Percentiles rank a stretch among this genome's conserved stretches.
Evolutionary conservation across 1,140 invertebrate species (phyloP).

Genomic region (Lepidurus packardi): DNA sequence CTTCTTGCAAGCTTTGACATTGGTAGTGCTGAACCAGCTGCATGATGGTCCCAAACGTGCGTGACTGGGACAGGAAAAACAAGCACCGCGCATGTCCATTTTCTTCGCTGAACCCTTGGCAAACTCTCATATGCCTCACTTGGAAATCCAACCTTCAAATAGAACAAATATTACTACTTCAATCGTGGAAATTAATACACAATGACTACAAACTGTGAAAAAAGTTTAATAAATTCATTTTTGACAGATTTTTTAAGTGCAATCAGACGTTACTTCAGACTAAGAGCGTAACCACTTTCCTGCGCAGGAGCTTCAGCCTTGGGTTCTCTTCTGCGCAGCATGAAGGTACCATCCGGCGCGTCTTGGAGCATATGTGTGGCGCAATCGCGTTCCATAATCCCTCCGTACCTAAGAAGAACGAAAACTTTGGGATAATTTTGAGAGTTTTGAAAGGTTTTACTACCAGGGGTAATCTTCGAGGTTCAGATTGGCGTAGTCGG

Average conservation of each 20-base stretch:
- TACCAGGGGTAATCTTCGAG: slow-evolving; percentile 45
- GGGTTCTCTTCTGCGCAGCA: slow-evolving; percentile 72
- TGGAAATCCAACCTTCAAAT: slow-evolving; percentile 65
- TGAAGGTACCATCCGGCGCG: slow-evolving; percentile 78
- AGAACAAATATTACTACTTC: slow-evolving; percentile 23
- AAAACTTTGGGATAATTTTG: background rate
- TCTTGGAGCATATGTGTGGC: slow-evolving; percentile 70
- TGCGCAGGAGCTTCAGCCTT: slow-evolving; percentile 50
- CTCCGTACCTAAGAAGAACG: slow-evolving; percentile 60
- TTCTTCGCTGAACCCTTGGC: slow-evolving; percentile 49
- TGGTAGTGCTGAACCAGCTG: slow-evolving; percentile 87
- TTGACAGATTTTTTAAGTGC: background rate
- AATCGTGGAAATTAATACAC: background rate
- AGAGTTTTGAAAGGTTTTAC: slow-evolving; percentile 36
- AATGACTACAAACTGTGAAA: background rate
- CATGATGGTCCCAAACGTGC: slow-evolving; percentile 80
- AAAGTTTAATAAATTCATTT: background rate
- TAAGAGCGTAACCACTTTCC: slow-evolving; percentile 65
- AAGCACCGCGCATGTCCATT: slow-evolving; percentile 51
- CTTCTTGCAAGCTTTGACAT: slow-evolving; percentile 76
- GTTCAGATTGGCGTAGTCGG: slow-evolving; percentile 40
- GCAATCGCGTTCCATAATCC: slow-evolving; percentile 76
- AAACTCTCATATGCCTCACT: slow-evolving; percentile 89
- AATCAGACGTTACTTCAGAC: slow-evolving; percentile 65
- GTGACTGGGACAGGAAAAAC: slow-evolving; percentile 79